Evolutionary conservation across 2,888 invertebrate species (phyloP), one percentile per base, ranked within the genome.

Genomic region (Panzeria rudis): DNA sequence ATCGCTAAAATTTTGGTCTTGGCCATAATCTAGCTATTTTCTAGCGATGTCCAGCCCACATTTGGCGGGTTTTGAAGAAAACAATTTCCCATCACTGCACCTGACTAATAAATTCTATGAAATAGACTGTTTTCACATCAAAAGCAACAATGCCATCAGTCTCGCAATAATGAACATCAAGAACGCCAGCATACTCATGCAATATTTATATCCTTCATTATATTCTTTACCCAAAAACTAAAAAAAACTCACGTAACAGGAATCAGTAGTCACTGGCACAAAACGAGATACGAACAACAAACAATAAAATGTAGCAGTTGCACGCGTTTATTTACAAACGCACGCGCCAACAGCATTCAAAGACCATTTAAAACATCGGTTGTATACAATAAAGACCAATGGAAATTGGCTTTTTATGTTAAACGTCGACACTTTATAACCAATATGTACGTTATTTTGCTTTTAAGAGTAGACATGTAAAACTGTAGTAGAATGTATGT

Each of bases 381-480:
- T 47, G 62, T 66, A 25, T 11, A 78, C 61, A 82, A 85, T 82
- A 85, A 78, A 82, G 69, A 56, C 68, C 59, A 77, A 71, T 64
- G 71, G 78, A 71, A 79, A 82, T 85, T 85, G 82, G 71, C 82
- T 85, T 85, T 85, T 75, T 66, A 85, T 85, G 82, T 85, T 85
- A 75, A 82, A 85, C 75, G 75, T 85, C 78, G 59, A 50, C 71
- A 75, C 73, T 71, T 79, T 82, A 29, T 29, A 61, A 59, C 69
- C 64, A 17, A n/a, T 68, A 81, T 69, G 76, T 68, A 35, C 17
- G 15, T 68, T 52, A 41, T 52, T 50, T 52, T 52, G 20, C 32
- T 20, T 35, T 61, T 38, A 56, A 76, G 44, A 13, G 23, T 44
- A 44, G 29, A 77, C 11, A 59, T n/a, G 11, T 4, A 59, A 68